A percentile compares a stretch with the other conserved stretches of the same genome.
Evolutionary conservation across 2,113 vertebrate species (phyloP).

Genomic region (Benitochromis conjunctus): DNA sequence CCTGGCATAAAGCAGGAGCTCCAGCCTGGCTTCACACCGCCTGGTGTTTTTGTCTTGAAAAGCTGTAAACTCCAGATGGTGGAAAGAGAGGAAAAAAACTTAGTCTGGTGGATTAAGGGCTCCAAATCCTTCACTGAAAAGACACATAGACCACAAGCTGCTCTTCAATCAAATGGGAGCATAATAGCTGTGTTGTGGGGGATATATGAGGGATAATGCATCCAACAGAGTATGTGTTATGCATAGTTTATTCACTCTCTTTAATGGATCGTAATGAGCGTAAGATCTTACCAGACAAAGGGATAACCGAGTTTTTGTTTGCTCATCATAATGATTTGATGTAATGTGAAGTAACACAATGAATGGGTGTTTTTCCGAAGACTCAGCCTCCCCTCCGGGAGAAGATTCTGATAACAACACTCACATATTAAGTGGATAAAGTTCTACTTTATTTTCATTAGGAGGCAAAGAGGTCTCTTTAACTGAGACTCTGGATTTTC

Average conservation of each 20-base stretch:
- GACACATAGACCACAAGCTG: constrained; percentile 63
- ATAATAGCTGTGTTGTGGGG: constrained; percentile 62
- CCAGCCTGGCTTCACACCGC: constrained; percentile 61
- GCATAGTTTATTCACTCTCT: constrained; percentile 60
- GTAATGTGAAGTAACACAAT: constrained; percentile 37
- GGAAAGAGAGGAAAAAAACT: constrained; percentile 62
- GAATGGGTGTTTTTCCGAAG: not conserved
- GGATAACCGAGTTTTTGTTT: constrained; percentile 46
- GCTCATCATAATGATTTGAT: constrained; percentile 54
- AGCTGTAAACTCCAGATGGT: constrained; percentile 78
- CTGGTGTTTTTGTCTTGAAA: constrained; percentile 73
- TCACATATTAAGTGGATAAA: not conserved
- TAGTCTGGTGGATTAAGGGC: constrained; percentile 73
- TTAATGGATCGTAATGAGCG: constrained; percentile 63
- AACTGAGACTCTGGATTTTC: not conserved
- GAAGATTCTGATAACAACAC: not conserved
- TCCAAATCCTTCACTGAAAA: constrained; percentile 72
- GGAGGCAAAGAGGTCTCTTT: not conserved
- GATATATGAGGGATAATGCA: constrained; percentile 53
- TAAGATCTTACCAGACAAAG: constrained; percentile 55
- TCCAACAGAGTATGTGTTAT: constrained; percentile 62
- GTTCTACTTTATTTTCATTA: constrained; percentile 14
- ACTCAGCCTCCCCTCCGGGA: not conserved
- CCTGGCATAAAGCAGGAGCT: constrained; percentile 50
- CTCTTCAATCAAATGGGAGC: constrained; percentile 64